phyloP scores from a whole-genome alignment of 37 sponge, comb jelly and placozoan genomes.

The Halisarca cf. caerulea region DNA sequence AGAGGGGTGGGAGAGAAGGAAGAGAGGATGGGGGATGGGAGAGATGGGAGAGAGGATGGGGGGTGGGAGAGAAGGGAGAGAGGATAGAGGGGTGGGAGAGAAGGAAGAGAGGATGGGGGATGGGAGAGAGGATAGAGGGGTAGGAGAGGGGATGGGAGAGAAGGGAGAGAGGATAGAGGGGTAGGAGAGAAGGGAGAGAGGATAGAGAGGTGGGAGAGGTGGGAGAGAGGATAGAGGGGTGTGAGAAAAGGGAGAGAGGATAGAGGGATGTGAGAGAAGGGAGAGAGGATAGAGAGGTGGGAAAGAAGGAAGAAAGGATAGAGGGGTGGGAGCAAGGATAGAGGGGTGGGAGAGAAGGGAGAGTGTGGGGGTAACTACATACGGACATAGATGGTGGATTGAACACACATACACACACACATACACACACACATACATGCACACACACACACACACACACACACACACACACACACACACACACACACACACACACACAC shows the following conservation, averaged over 20 bases:
- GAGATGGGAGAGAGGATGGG: not conserved
- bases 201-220: not conserved
- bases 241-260: not conserved
- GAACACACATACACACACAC: too few species aligned
- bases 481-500: too few species aligned
- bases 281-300: not conserved
- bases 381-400: not conserved
- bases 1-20: not conserved
- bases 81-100: not conserved
- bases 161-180: too few species aligned
- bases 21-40: not conserved
- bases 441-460: too few species aligned
- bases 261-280: not conserved
- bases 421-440: too few species aligned
- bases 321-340: not conserved
- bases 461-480: too few species aligned
- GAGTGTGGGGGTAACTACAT: not conserved
- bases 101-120: not conserved
- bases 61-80: not conserved
- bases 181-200: not conserved
- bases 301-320: not conserved
- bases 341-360: not conserved
- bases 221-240: not conserved
- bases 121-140: too few species aligned
- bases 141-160: too few species aligned